Conservation (phyloP, 2,888 invertebrate species). For the Polydrusus pterygomalis region DNA sequence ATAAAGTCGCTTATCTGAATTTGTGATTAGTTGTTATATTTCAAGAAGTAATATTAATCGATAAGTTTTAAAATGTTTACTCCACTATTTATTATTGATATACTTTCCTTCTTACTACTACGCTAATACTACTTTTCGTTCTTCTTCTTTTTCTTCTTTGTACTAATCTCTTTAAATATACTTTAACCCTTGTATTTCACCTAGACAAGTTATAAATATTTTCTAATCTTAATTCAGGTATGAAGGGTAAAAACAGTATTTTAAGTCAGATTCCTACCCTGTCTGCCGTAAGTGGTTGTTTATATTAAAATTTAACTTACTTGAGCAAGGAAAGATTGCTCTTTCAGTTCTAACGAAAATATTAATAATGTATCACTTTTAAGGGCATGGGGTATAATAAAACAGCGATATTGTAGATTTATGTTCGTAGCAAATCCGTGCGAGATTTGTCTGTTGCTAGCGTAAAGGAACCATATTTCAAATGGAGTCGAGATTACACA, state of each 20-base stretch:
- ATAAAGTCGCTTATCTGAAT: no score
- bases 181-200: slow-evolving; percentile 11
- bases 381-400: slow-evolving; percentile 48
- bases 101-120: no score
- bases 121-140: neutral
- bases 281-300: slow-evolving; percentile 31
- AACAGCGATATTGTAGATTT: slow-evolving; percentile 48
- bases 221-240: slow-evolving; percentile 3
- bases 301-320: slow-evolving; percentile 42
- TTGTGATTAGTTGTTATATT: no score
- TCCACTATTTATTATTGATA: no score
- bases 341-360: slow-evolving; percentile 44
- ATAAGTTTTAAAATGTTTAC: no score
- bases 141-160: neutral
- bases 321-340: slow-evolving; percentile 34
- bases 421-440: slow-evolving; percentile 38
- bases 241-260: slow-evolving; percentile 21
- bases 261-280: slow-evolving; percentile 25
- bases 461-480: slow-evolving; percentile 37
- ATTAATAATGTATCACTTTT: slow-evolving; percentile 51
- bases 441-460: slow-evolving; percentile 45
- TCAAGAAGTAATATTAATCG: no score
- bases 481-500: slow-evolving; percentile 5
- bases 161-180: neutral
- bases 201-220: slow-evolving; percentile 19